Percentiles rank a stretch among this genome's conserved stretches.
Conservation (phyloP, 2,113 vertebrate genomes). For the Aptenodytes forsteri region DNA sequence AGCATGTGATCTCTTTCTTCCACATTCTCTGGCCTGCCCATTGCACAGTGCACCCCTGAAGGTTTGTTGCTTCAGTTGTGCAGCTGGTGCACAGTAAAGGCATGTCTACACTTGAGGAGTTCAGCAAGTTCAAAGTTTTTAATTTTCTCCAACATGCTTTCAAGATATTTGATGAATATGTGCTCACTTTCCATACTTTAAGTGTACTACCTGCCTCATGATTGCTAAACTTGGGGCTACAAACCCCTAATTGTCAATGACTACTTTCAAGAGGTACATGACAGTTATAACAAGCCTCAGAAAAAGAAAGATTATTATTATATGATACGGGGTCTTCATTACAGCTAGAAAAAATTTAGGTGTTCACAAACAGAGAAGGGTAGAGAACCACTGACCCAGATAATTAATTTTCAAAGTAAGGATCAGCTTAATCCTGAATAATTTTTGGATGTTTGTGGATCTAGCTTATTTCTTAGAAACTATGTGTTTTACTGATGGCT, state of each 20-base stretch:
- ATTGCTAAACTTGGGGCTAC: background rate
- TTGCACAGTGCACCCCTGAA: background rate
- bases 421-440: background rate
- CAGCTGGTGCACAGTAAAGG: background rate
- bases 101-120: background rate
- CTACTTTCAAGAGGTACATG: background rate
- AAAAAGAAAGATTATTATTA: background rate
- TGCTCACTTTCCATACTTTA: background rate
- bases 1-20: background rate
- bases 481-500: background rate
- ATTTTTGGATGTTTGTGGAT: background rate
- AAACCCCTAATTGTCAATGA: background rate
- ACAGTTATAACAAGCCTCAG: background rate
- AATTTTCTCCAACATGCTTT: background rate
- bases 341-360: background rate
- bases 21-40: background rate
- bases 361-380: background rate
- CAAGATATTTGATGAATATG: background rate
- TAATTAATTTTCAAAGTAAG: background rate
- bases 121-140: background rate
- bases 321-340: background rate
- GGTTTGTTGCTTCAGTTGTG: background rate
- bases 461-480: background rate
- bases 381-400: background rate
- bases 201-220: accelerated